Conservation (phyloP, 2,113 vertebrate genomes). For the Mastomys natalensis region DNA sequence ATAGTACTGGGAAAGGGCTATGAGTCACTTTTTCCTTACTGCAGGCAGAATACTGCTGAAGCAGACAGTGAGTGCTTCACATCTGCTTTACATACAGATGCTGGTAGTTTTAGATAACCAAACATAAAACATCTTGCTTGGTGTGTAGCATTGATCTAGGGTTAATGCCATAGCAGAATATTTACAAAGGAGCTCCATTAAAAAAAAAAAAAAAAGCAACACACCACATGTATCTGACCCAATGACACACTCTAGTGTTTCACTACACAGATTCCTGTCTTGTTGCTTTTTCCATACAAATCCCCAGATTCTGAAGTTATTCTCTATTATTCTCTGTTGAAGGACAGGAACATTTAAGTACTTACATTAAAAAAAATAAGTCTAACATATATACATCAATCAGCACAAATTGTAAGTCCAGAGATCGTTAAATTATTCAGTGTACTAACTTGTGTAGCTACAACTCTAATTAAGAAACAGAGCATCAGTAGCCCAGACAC, state of each 20-base stretch:
- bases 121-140: constrained; percentile 60
- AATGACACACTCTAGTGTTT: constrained; percentile 56
- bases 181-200: constrained; percentile 57
- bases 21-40: constrained; percentile 24
- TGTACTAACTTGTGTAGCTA: not conserved
- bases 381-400: not conserved
- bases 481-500: not conserved
- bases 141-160: constrained; percentile 47
- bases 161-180: constrained; percentile 36
- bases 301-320: constrained; percentile 55
- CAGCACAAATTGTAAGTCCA: constrained; percentile 26
- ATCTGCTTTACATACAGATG: not conserved
- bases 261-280: constrained; percentile 61
- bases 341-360: not conserved
- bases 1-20: not conserved
- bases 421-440: not conserved
- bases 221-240: constrained; percentile 59
- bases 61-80: not conserved
- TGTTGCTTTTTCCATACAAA: constrained; percentile 66
- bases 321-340: constrained; percentile 39
- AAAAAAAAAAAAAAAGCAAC: constrained; percentile 57
- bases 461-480: constrained; percentile 7
- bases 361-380: not conserved
- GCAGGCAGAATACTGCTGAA: not conserved
- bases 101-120: constrained; percentile 19